These are phyloP conservation scores for Aphyosemion australe DNA, from an alignment of 2,113 vertebrate species.

Conservation along the genomic window DNA sequence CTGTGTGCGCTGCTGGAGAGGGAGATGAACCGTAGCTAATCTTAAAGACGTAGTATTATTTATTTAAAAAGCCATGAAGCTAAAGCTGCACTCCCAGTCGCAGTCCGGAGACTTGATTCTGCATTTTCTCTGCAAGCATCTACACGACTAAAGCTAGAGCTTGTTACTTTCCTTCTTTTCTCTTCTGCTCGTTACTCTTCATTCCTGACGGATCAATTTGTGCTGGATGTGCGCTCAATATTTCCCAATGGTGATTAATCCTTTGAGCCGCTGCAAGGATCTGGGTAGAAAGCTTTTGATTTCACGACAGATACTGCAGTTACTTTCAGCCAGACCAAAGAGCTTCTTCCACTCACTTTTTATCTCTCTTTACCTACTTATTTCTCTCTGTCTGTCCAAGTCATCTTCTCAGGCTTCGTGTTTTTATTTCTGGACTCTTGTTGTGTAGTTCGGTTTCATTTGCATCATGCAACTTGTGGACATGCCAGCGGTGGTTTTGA, in stretches of 20 bases:
- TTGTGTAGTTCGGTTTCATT: slow-evolving; percentile 21
- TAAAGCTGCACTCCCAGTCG: slow-evolving; percentile 66
- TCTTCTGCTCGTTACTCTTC: slow-evolving; percentile 35
- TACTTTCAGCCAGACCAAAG: slow-evolving; percentile 49
- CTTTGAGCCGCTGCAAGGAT: slow-evolving; percentile 59
- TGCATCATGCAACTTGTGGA: slow-evolving; percentile 49
- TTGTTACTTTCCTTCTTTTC: slow-evolving; percentile 50
- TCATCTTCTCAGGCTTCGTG: slow-evolving; percentile 14
- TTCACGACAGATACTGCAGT: slow-evolving; percentile 71
- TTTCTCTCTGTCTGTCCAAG: slow-evolving; percentile 17
- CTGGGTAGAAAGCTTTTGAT: slow-evolving; percentile 63
- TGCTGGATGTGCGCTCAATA: slow-evolving; percentile 72
- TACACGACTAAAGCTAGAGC: slow-evolving; percentile 45
- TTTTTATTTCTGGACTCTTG: slow-evolving; percentile 21
- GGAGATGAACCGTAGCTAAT: slow-evolving; percentile 78
- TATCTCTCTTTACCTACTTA: background rate
- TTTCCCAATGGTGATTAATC: slow-evolving; percentile 78
- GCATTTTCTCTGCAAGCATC: slow-evolving; percentile 64
- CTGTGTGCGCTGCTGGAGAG: slow-evolving; percentile 59
- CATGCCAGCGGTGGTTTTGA: slow-evolving; percentile 53
- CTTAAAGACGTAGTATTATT: slow-evolving; percentile 79
- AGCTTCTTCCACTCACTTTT: slow-evolving; percentile 41
- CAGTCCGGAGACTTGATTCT: slow-evolving; percentile 61
- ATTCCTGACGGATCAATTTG: slow-evolving; percentile 53
- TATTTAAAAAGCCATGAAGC: slow-evolving; percentile 79